Conservation (phyloP, 2,888 invertebrate species). For the Lasioglossum vierecki region DNA sequence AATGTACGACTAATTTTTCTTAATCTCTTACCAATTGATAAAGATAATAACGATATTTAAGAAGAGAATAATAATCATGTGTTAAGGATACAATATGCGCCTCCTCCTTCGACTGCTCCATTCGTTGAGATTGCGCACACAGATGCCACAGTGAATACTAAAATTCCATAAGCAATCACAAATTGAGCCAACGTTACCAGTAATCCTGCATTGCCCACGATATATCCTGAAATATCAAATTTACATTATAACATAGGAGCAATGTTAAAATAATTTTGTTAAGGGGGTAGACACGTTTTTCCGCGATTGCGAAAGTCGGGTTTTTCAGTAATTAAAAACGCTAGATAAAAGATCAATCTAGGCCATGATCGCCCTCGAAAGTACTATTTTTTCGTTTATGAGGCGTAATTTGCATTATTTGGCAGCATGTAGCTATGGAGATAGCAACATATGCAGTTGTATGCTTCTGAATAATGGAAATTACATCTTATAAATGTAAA, state of each 20-base stretch:
- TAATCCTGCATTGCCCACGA: slow-evolving; percentile 98
- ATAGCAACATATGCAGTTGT: no score
- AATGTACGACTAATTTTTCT: background rate
- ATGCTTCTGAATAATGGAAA: no score
- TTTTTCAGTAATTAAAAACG: no score
- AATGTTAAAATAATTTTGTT: background rate
- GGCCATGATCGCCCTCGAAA: no score
- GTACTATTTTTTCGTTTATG: no score
- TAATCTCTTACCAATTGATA: slow-evolving; percentile 11
- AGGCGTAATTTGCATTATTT: no score
- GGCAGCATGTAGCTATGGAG: no score
- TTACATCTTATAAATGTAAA: no score
- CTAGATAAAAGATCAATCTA: no score
- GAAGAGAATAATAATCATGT: slow-evolving; percentile 56
- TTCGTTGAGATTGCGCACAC: slow-evolving; percentile 99
- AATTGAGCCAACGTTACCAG: slow-evolving; percentile 94
- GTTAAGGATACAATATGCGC: slow-evolving; percentile 98
- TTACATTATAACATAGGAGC: background rate
- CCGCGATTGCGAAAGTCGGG: no score
- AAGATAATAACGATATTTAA: background rate
- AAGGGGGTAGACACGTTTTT: no score
- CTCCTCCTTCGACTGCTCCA: slow-evolving; percentile 99
- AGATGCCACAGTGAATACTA: slow-evolving; percentile 97
- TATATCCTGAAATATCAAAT: slow-evolving; percentile 89
- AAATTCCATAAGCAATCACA: slow-evolving; percentile 96